phyloP scores from a whole-genome alignment of 2,888 invertebrate genomes.

The Acanthoscelides obtectus region DNA sequence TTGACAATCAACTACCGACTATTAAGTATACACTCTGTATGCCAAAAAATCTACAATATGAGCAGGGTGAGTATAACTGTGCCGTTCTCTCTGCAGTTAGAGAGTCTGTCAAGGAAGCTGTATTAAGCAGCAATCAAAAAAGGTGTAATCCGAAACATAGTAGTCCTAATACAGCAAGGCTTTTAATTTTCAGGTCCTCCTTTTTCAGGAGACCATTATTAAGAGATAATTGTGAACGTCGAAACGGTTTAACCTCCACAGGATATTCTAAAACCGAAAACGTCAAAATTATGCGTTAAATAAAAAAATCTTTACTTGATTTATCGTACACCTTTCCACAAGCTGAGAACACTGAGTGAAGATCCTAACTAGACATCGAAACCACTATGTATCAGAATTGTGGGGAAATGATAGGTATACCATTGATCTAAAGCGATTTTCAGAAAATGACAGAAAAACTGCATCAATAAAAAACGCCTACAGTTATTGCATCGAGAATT shows the following conservation, averaged over 20 bases:
- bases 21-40: slow-evolving; percentile 42
- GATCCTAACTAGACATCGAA: neutral
- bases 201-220: too few relatives aligned
- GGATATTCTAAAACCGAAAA: too few relatives aligned
- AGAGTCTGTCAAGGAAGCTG: neutral
- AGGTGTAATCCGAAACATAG: neutral
- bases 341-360: neutral
- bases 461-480: slow-evolving; percentile 27
- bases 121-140: neutral
- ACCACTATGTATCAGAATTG: neutral
- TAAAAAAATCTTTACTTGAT: too few relatives aligned
- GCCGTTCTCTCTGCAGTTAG: neutral
- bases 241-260: too few relatives aligned
- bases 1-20: slow-evolving; percentile 37
- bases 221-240: too few relatives aligned
- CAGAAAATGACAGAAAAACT: slow-evolving; percentile 21
- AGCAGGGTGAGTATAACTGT: neutral
- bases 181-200: too few relatives aligned
- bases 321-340: too few relatives aligned
- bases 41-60: slow-evolving; percentile 30
- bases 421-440: neutral
- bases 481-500: slow-evolving; percentile 34
- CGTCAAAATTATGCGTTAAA: too few relatives aligned
- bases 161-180: neutral
- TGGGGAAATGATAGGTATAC: neutral